Base-by-base conservation (phyloP, 2,797 vertebrate species). In the Botia almorhae region DNA sequence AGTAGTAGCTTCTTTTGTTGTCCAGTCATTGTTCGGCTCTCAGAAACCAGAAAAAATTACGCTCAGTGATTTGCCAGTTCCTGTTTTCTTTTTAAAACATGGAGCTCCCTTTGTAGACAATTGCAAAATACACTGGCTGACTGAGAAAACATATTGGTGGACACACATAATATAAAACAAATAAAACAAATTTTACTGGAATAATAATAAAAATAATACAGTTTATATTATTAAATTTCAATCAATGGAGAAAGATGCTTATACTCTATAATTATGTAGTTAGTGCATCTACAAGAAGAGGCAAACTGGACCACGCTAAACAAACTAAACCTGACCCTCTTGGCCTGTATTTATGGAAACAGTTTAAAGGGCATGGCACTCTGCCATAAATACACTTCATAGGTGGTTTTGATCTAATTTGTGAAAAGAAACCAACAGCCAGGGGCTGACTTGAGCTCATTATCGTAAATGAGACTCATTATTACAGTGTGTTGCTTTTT, bases 391-490 rank as follows among this genome's bases (percentile, higher is more conserved):
- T 48, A 76, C 53, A 56, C n/a, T 60, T 46, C 21, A 73, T 43
- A 60, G n/a, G 39, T 50, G 26, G 21, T 36, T 51, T 77, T 4
- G 46, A 1, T 72, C 33, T 29, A 21, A 33, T 50, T 43, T 71
- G 10, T 53, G 19, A 48, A 39, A 33, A 36, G 64, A 83, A 79
- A 56, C 51, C 26, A 17, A 39, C 48, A 75, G 65, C 29, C 67
- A 48, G 46, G 46, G 67, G 76, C 56, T 2, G 46, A 39, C 61
- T 78, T 78, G 56, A 53, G 29, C 67, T 50, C n/a, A 78, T 78
- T 64, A 78, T 16, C 16, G 51, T 71, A 64, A 83, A 79, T 65
- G 65, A 69, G 71, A 36, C 53, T 69, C 39, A 17, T 48, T 36
- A 13, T n/a, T 46, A 46, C 43, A 46, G 43, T 53, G 79, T 17